Conservation (phyloP, 2,113 vertebrate species). For the Phodopus roborovskii region DNA sequence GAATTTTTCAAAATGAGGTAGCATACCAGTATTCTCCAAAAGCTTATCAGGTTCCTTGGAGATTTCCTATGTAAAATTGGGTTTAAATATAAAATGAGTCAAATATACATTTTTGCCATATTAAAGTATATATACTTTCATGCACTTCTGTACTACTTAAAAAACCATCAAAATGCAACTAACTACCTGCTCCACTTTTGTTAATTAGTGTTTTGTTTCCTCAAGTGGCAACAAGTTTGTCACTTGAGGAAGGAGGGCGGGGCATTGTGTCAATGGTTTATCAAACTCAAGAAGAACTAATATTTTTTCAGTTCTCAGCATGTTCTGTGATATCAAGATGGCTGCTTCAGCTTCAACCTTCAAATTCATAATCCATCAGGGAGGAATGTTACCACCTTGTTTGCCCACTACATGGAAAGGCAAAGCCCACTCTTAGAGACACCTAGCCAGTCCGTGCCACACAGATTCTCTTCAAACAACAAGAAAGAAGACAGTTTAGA, state of each 20-base stretch:
- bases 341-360: neutral
- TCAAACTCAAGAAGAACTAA: neutral
- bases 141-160: neutral
- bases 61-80: neutral
- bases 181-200: neutral
- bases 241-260: no score
- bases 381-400: neutral
- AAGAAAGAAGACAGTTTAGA: neutral
- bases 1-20: neutral
- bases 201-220: neutral
- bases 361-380: neutral
- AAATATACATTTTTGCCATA: neutral
- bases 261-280: neutral
- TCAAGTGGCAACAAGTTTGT: neutral
- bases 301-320: neutral
- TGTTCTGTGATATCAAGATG: neutral
- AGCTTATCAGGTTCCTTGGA: neutral
- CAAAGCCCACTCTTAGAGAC: neutral
- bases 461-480: no score
- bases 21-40: neutral
- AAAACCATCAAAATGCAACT: neutral
- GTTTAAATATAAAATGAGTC: conserved; percentile 16
- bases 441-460: neutral
- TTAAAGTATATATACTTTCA: neutral
- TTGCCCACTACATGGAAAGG: neutral